Percentiles rank a stretch among this genome's conserved stretches.
Conservation (phyloP, 2,113 vertebrate genomes). For the Ceyx cyanopectus region DNA sequence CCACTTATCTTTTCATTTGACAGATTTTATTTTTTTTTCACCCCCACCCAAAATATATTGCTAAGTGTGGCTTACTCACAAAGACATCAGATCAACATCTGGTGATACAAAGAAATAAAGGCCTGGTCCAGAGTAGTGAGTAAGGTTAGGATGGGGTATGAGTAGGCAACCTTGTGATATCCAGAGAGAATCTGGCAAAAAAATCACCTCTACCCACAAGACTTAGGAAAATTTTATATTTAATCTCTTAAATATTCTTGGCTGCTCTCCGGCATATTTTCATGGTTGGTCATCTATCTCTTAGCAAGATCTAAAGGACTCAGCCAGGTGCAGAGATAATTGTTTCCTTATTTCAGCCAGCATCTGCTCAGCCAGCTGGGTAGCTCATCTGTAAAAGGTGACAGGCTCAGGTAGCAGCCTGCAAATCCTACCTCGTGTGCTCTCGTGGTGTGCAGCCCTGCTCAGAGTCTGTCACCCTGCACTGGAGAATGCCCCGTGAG, state of each 20-base stretch:
- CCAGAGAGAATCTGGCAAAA: not conserved
- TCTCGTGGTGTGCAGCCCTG: not conserved
- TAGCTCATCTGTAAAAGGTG: slow-evolving; percentile 28
- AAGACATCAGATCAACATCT: not conserved
- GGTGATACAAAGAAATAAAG: not conserved
- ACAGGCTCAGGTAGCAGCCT: slow-evolving; percentile 21
- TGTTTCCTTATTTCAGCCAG: slow-evolving; percentile 47
- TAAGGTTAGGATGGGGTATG: not conserved
- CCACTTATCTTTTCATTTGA: not conserved
- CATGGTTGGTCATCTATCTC: slow-evolving; percentile 41
- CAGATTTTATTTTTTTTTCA: not conserved
- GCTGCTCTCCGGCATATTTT: not conserved
- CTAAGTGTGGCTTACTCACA: not conserved
- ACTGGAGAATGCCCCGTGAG: not conserved
- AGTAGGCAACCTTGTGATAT: not conserved
- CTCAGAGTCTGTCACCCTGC: not conserved
- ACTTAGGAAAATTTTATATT: slow-evolving; percentile 13
- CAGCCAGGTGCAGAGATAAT: slow-evolving; percentile 42
- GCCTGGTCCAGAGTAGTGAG: not conserved
- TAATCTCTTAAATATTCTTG: slow-evolving; percentile 40
- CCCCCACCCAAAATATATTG: not conserved
- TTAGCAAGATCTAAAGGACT: slow-evolving; percentile 1
- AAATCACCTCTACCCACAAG: not conserved
- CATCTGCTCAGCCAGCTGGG: slow-evolving; percentile 38
- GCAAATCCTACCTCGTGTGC: not conserved